Evolutionary conservation across 1,140 invertebrate species (phyloP).

Genomic region (Myzus persicae): DNA sequence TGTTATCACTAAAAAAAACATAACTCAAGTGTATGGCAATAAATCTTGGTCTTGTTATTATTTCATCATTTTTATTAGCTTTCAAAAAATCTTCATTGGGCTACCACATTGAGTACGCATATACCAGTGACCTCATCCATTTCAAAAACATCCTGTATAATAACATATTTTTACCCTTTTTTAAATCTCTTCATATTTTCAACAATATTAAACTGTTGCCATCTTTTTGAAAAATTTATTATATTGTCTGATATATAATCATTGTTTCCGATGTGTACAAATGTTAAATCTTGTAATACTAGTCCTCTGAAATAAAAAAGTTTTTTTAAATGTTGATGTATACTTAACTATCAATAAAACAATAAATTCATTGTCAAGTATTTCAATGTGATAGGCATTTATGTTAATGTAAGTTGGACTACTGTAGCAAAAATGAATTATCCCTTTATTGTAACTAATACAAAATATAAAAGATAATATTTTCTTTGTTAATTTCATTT

Average conservation of each 20-base stretch:
- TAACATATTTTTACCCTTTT: constrained; percentile 75
- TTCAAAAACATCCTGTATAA: background rate
- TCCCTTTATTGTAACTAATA: too few species aligned
- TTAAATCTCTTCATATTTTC: constrained; percentile 97
- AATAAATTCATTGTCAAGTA: background rate
- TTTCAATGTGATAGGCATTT: background rate
- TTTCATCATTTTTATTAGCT: too few species aligned
- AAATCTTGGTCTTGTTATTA: too few species aligned
- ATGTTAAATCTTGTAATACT: constrained; percentile 97
- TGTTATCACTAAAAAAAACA: too few species aligned
- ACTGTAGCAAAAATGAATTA: background rate
- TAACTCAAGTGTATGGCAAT: too few species aligned
- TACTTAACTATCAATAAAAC: too few species aligned
- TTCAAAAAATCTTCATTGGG: too few species aligned
- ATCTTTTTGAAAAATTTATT: constrained; percentile 96
- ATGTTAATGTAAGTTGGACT: background rate
- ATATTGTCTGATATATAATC: constrained; percentile 85
- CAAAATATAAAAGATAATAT: too few species aligned
- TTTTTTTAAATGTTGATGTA: background rate
- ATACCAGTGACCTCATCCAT: too few species aligned
- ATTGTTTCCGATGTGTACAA: constrained; percentile 96
- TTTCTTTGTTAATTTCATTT: too few species aligned
- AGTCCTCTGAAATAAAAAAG: constrained; percentile 80
- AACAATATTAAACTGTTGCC: constrained; percentile 97
- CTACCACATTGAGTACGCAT: too few species aligned